phyloP scores from a whole-genome alignment of 2,113 vertebrate genomes.

The Oryzias curvinotus region DNA sequence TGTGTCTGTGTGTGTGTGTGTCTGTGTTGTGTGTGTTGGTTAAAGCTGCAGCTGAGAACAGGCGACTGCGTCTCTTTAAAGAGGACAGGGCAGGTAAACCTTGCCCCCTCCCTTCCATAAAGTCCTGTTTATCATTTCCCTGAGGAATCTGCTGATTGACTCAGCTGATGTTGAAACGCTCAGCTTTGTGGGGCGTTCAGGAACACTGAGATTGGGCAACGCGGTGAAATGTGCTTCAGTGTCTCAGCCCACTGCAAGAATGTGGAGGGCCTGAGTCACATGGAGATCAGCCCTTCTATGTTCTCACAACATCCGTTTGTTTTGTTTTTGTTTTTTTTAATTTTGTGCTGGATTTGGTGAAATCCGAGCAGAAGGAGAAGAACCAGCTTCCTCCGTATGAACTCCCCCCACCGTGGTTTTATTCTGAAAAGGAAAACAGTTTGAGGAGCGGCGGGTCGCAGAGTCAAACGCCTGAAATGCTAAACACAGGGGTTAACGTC shows the following conservation, averaged over 20 bases:
- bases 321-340: slow-evolving; percentile 31
- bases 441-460: too few relatives aligned
- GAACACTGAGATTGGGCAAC: background rate
- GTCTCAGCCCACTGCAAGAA: background rate
- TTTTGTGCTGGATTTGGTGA: slow-evolving; percentile 23
- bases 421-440: too few relatives aligned
- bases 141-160: slow-evolving; percentile 60
- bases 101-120: slow-evolving; percentile 31
- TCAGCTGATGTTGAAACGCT: slow-evolving; percentile 23
- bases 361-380: background rate
- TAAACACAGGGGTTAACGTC: slow-evolving; percentile 10
- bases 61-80: slow-evolving; percentile 1
- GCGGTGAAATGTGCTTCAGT: background rate
- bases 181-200: background rate
- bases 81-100: slow-evolving; percentile 23
- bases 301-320: background rate
- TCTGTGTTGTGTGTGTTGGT: too few relatives aligned
- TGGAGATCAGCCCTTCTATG: slow-evolving; percentile 15
- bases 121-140: slow-evolving; percentile 35
- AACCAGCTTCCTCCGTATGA: background rate
- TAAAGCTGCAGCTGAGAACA: background rate
- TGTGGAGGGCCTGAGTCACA: slow-evolving; percentile 28
- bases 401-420: too few relatives aligned
- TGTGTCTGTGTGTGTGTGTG: background rate
- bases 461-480: slow-evolving; percentile 31